Base-by-base conservation (phyloP, 1,140 invertebrate genomes). In the Agrilus planipennis region DNA sequence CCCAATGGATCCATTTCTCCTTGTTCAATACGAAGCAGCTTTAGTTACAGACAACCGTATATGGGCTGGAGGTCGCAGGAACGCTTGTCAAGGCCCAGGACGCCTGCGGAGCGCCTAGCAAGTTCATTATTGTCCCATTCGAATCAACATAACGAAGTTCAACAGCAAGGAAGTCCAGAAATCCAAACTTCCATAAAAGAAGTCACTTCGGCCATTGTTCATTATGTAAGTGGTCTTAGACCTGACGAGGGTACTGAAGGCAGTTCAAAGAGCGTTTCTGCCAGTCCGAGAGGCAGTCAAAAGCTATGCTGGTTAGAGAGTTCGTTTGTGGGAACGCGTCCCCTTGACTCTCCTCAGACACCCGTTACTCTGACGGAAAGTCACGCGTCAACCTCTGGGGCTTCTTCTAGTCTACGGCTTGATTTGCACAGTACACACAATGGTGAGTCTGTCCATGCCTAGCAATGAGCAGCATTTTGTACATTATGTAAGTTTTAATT, bases 161-260 rank as follows among this genome's bases (percentile, higher is more conserved):
- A 11, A 31, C 51, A 53, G 34, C 53, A 61, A 14, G 77, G 77
- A 15, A 75, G 76, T 39, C 75, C 79, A 45, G 85, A 88, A 61
- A 88, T 91, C 50, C 83, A 87, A 51, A 79, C 82, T 44, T 89
- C 84, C 39, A 90, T 91, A 60, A 89, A 88, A 62, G 86, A 89
- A 65, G 86, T 91, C 21, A 89, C 87, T 22, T 89, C 85, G 46
- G 87, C 87, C n/a, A 90, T 91, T 49, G 86, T 89, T 29, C 84
- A 89, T 61, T 90, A 89, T 67, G 86, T 89, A 25, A 84, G 83
- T 49, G 83, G 82, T 28, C 71, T 79, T 45, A 77, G 79, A 57
- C 70, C 70, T 30, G 52, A 52, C 32, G 16, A 29, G 19, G 41
- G 45, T 17, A 14, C 30, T n/a, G 49, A 47, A 30, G 29, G 37